Base-by-base conservation (phyloP, 2,888 invertebrate species). In the Ophioninae sp. region DNA sequence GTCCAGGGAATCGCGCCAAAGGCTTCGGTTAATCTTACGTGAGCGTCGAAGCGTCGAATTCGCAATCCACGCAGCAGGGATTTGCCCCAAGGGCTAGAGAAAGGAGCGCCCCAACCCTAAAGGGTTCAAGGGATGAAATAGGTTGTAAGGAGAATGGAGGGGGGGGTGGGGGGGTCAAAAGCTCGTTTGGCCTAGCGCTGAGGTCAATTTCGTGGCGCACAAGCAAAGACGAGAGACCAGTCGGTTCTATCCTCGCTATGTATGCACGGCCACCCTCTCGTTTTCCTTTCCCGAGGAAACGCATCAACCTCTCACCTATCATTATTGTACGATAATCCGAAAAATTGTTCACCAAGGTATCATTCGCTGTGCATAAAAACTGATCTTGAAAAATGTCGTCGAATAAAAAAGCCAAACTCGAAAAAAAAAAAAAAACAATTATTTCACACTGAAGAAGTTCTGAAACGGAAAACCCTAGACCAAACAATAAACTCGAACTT, bases 21-120 rank as follows among this genome's bases (percentile, higher is more conserved):
- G 72, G 83, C 72, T 88, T 89, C 89, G 79, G 88, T 89, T 91
- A 91, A 91, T 89, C 89, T 89, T 88, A 87, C 87, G 86, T 87
- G 84, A 84, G 88, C 88, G 86, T 86, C 86, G 86, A 87, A 88
- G 88, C 87, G 81, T 88, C 88, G 89, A 87, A 89, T 90, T 90
- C 88, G 88, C 87, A 88, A 88, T 90, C 85, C 85, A 83, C 85
- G 87, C 90, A 89, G 89, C 90, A 88, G 88, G 89, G 73, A 78
- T 72, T 84, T 76, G 81, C 81, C 76, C 81, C 81, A 79, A 56
- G 73, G 79, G 79, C 76, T 68, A 69, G 85, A 85, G 81, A 76
- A 87, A 82, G 83, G 84, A 78, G 62, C 76, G 82, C 79, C 83
- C 79, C n/a, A 81, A 79, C 78, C 57, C 61, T 72, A 61, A 83